These are phyloP conservation scores for Arctia plantaginis DNA, from an alignment of 2,888 invertebrate genomes.

Conservation along the genomic window DNA sequence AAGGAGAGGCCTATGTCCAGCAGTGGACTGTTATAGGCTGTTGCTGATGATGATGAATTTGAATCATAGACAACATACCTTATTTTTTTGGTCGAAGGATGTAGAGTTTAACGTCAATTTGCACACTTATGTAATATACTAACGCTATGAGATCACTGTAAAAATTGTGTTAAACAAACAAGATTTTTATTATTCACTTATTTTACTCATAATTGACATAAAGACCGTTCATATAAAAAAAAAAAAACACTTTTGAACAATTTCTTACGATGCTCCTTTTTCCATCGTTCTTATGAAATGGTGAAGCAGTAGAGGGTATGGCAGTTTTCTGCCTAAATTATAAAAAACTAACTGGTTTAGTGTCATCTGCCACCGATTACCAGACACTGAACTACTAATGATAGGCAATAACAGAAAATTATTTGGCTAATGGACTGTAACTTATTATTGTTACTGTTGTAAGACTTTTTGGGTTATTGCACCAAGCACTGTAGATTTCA, in stretches of 20 bases:
- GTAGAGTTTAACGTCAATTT: conserved; percentile 72
- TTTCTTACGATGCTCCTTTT: neutral
- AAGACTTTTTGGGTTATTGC: conserved; percentile 31
- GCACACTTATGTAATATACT: conserved; percentile 59
- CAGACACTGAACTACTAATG: conserved; percentile 28
- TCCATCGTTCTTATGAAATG: neutral
- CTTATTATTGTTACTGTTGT: conserved; percentile 22
- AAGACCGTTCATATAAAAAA: neutral
- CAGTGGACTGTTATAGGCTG: too few relatives aligned
- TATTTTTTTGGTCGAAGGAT: conserved; percentile 57
- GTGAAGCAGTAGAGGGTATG: neutral
- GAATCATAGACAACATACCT: conserved; percentile 26
- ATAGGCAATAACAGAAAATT: conserved; percentile 28
- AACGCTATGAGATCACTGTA: conserved; percentile 67
- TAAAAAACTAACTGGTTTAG: neutral
- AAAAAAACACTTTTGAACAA: neutral
- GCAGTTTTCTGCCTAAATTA: neutral
- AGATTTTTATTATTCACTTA: conserved; percentile 36
- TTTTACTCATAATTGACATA: neutral
- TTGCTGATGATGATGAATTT: too few relatives aligned
- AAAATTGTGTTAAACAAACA: conserved; percentile 58
- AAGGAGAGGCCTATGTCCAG: too few relatives aligned
- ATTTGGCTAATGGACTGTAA: conserved; percentile 27
- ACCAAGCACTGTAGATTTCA: conserved; percentile 16
- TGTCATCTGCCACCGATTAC: neutral